phyloP scores from a whole-genome alignment of 1,140 invertebrate species.

The Helicoverpa armigera region DNA sequence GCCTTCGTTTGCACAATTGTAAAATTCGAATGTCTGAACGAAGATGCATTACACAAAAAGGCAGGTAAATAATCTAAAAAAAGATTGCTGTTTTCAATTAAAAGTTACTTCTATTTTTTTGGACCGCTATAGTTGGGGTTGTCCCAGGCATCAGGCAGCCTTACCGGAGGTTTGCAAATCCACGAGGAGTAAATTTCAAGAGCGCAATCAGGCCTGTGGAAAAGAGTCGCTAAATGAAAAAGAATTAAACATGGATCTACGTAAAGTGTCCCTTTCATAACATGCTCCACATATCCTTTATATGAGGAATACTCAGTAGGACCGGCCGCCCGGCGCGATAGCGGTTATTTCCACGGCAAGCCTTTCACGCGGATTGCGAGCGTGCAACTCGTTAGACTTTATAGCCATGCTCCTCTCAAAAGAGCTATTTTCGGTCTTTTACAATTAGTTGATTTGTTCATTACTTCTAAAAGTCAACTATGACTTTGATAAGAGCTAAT shows the following conservation, averaged over 20 bases:
- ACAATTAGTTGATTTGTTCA: background rate
- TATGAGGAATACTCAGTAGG: background rate
- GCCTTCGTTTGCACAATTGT: background rate
- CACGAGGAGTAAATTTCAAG: conserved; percentile 81
- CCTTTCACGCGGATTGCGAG: conserved; percentile 47
- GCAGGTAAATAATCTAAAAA: too few relatives aligned
- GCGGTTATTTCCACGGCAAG: conserved; percentile 41
- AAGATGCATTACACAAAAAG: background rate
- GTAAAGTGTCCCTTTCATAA: conserved; percentile 34
- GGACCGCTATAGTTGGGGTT: conserved; percentile 62
- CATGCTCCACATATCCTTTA: conserved; percentile 27
- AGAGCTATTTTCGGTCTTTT: background rate
- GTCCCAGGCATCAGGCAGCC: conserved; percentile 78
- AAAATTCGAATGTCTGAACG: too few relatives aligned
- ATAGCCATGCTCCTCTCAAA: conserved; percentile 10
- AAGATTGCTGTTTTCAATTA: background rate
- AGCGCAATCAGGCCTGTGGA: conserved; percentile 74
- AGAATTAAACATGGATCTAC: conserved; percentile 10
- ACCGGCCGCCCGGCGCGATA: background rate
- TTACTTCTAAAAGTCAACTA: background rate
- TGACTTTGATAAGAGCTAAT: too few relatives aligned
- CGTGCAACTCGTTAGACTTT: background rate
- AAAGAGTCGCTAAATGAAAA: background rate
- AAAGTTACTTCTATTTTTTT: conserved; percentile 4
- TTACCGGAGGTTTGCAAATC: conserved; percentile 68